Conservation (phyloP, 2,888 invertebrate genomes). For the Nematopogon swammerdamellus region DNA sequence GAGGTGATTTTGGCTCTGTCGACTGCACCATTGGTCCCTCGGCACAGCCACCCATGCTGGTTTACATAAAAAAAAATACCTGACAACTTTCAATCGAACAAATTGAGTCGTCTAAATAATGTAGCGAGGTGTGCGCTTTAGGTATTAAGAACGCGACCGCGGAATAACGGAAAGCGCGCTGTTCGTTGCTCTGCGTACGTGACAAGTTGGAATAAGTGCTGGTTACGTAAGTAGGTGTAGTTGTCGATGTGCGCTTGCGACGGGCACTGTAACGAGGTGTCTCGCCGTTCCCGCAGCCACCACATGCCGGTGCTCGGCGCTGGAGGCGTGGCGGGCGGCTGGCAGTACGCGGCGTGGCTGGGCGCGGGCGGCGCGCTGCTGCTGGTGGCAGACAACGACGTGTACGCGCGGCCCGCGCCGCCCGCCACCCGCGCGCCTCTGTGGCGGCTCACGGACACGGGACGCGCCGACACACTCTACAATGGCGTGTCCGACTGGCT, state of each 20-base stretch:
- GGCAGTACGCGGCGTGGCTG: constrained; percentile 84
- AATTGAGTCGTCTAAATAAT: too few relatives aligned
- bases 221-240: constrained; percentile 1
- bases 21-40: too few relatives aligned
- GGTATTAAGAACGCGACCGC: too few relatives aligned
- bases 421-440: constrained; percentile 62
- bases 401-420: constrained; percentile 76
- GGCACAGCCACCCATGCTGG: too few relatives aligned
- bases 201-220: background rate
- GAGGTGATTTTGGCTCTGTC: too few relatives aligned
- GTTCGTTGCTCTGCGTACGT: too few relatives aligned
- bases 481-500: constrained; percentile 96
- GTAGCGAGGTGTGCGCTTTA: too few relatives aligned
- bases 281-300: constrained; percentile 66
- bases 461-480: constrained; percentile 76
- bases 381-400: constrained; percentile 85
- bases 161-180: too few relatives aligned
- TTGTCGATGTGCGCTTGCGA: too few relatives aligned
- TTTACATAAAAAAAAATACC: too few relatives aligned
- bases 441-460: constrained; percentile 70
- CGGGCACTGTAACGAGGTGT: too few relatives aligned
- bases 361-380: constrained; percentile 74
- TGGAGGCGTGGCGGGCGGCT: constrained; percentile 66
- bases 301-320: constrained; percentile 83
- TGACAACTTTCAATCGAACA: too few relatives aligned